Evolutionary conservation across 2,113 vertebrate species (phyloP), one percentile per base, ranked within the genome.

Genomic region (Raphicerus campestris): DNA sequence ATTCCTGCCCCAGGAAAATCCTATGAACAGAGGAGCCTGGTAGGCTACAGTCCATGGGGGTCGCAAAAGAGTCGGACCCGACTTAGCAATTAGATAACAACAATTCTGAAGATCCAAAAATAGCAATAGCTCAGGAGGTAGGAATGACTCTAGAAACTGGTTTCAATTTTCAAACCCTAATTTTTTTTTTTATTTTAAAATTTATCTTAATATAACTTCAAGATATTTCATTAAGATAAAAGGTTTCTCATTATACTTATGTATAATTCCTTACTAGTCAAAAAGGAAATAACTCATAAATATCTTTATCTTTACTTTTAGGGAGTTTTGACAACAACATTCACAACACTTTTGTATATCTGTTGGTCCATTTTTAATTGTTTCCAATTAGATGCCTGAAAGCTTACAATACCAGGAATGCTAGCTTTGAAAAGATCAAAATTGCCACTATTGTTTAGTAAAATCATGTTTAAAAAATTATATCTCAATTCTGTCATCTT

Each of bases 241-340:
- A 75, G 2, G 10, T 7, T 73, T 83, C 88, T 93, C 20, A 45
- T 75, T 49, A 20, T 6, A 30, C 49, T 87, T 78, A 88, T 42
- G 55, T 70, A 53, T n/a, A 60, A 92, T 61, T 39, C 6, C 14
- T 83, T 87, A 77, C 49, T n/a, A 96, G 49, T 92, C n/a, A 92
- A 95, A 95, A 96, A 10, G 26, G 26, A 95, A 97, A 82, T 24
- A 94, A 92, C 66, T 47, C 88, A 77, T 78, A 75, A 90, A 85
- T 45, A 61, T n/a, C 55, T 75, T 61, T 66, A 85, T 42, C n/a
- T 80, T 61, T 66, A 89, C 78, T 24, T 95, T 95, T n/a, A 83
- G 8, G 32, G 19, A 78, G 53, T 7, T 90, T 19, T n/a, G 75
- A 86, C 13, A 73, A 89, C 30, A 45, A 32, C 20, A 39, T 88